Evolutionary conservation across 2,113 vertebrate species (phyloP), one percentile per base, ranked within the genome.

Genomic region (Varanus komodoensis): DNA sequence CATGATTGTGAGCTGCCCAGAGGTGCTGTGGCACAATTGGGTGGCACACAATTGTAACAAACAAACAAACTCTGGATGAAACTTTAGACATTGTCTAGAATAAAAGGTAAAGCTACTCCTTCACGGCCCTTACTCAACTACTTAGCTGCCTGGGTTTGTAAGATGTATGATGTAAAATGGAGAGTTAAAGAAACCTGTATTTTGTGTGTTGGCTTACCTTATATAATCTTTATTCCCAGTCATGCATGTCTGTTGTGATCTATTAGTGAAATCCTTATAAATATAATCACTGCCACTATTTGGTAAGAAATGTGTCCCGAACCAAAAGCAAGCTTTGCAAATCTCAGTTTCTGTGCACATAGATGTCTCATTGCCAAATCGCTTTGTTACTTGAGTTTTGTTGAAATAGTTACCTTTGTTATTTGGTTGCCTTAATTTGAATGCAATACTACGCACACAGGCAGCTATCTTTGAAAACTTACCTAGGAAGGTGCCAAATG

Each of bases 331-430:
- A 64, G 27, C 38, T 84, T 68, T 79, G 57, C 44, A 27, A 87
- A 79, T 64, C 32, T 44, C 27, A 50, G 7, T 5, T 8, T 50
- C n/a, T 38, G 1, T 23, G 34, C 44, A 61, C 23, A 2, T 29
- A 50, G 14, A 29, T 57, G 32, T 32, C 27, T 48, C 75, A 34
- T 21, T 80, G 15, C 21, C 17, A 64, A 15, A 64, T 64, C 61
- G 19, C 61, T 64, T 64, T 19, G 17, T 19, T 8, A 52, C 12
- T 48, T 87, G 25, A 17, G 34, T 74, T 32, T 29, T n/a, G 69
- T 92, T 90, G 90, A 44, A 78, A 77, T 84, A 91, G 91, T 93
- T 93, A 77, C 57, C 50, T 88, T 74, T 34, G 67, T 84, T 44
- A 44, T 44, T 86, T 82, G 52, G 69, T 77, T 38, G 14, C 67